Evolutionary conservation across 2,888 invertebrate species (phyloP).

Genomic region (Microplitis manilae): DNA sequence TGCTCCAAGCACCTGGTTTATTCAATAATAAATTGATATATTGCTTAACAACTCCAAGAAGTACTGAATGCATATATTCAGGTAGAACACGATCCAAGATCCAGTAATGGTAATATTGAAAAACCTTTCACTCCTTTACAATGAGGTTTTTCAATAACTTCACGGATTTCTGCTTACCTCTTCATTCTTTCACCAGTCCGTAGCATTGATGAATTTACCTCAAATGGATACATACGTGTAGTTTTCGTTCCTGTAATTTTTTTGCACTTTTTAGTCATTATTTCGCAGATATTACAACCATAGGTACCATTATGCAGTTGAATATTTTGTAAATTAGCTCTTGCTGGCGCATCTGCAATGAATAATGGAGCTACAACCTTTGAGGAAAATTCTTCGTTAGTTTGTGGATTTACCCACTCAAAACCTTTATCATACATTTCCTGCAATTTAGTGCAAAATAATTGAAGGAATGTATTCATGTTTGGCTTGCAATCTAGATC

Average conservation of each 20-base stretch:
- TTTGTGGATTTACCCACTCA: slow-evolving; percentile 33
- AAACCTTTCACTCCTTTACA: slow-evolving; percentile 41
- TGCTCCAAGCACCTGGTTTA: slow-evolving; percentile 45
- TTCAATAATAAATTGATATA: slow-evolving; percentile 33
- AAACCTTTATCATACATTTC: slow-evolving; percentile 36
- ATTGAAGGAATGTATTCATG: slow-evolving; percentile 43
- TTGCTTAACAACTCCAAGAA: slow-evolving; percentile 41
- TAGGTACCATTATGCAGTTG: slow-evolving; percentile 40
- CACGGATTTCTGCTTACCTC: slow-evolving; percentile 32
- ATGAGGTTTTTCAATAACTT: slow-evolving; percentile 20
- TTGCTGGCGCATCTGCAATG: slow-evolving; percentile 45
- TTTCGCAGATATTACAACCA: slow-evolving; percentile 46
- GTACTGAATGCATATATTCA: slow-evolving; percentile 51
- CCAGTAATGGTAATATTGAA: slow-evolving; percentile 44
- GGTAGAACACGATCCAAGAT: slow-evolving; percentile 45
- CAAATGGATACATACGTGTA: slow-evolving; percentile 40
- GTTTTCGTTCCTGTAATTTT: slow-evolving; percentile 35
- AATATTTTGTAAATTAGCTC: slow-evolving; percentile 46
- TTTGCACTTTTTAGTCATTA: slow-evolving; percentile 35
- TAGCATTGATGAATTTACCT: background rate
- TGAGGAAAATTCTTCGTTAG: slow-evolving; percentile 20
- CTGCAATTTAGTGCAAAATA: slow-evolving; percentile 38
- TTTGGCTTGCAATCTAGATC: slow-evolving; percentile 33
- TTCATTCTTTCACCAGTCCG: too few species aligned
- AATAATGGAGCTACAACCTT: slow-evolving; percentile 41